These are phyloP conservation scores for Manacus vitellinus DNA, from an alignment of 2,113 vertebrate genomes.

Conservation along the genomic window DNA sequence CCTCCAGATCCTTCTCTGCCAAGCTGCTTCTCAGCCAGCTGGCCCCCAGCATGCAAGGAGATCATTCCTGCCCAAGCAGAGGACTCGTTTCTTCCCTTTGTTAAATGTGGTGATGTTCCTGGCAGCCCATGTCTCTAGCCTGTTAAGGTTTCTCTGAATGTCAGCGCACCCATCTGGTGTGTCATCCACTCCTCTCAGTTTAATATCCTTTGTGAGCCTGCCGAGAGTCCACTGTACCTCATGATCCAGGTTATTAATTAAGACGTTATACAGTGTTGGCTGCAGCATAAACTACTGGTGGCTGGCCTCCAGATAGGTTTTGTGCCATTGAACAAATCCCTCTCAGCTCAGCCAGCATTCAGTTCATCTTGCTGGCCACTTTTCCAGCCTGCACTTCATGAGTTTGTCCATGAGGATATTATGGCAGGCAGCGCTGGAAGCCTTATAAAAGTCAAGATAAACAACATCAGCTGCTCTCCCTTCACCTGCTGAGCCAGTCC, in stretches of 20 bases:
- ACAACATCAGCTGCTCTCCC: accelerated
- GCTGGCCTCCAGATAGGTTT: not conserved
- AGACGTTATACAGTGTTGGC: not conserved
- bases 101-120: not conserved
- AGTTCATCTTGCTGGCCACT: not conserved
- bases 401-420: not conserved
- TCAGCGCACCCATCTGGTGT: not conserved
- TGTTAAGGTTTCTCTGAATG: not conserved
- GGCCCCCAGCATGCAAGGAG: no score
- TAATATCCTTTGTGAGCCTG: not conserved
- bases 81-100: not conserved
- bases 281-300: not conserved
- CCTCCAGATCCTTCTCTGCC: not conserved
- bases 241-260: not conserved
- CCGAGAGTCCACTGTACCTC: not conserved
- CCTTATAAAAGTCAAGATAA: not conserved
- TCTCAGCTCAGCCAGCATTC: not conserved
- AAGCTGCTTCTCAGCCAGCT: not conserved
- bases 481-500: not conserved
- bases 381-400: not conserved
- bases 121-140: not conserved
- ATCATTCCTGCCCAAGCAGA: not conserved
- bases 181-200: not conserved
- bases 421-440: not conserved
- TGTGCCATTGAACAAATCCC: not conserved